These are phyloP conservation scores for Drosophila vallismaia DNA, from an alignment of 2,888 invertebrate genomes.

Conservation along the genomic window DNA sequence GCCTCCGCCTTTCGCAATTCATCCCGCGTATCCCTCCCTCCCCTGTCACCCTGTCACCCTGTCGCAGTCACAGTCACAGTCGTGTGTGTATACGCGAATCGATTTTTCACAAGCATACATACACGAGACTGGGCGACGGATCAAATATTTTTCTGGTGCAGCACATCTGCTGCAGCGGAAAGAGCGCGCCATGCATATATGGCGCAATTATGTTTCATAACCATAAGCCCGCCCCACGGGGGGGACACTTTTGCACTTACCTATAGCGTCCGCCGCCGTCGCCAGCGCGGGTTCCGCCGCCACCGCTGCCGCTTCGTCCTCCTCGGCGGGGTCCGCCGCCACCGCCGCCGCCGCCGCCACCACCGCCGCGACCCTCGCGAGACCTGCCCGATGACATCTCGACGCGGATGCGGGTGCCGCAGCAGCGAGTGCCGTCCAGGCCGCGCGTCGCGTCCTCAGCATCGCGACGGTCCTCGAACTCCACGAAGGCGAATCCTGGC, in stretches of 20 bases:
- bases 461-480: conserved; percentile 93
- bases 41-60: neutral
- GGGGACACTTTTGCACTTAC: conserved; percentile 62
- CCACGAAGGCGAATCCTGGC: conserved; percentile 94
- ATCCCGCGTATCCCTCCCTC: conserved; percentile 1
- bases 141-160: conserved; percentile 20
- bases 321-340: conserved; percentile 81
- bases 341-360: conserved; percentile 79
- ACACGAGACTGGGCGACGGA: conserved; percentile 23
- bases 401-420: conserved; percentile 94
- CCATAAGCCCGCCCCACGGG: neutral
- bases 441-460: conserved; percentile 93
- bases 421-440: conserved; percentile 92
- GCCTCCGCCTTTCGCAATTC: conserved; percentile 2
- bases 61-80: conserved; percentile 35
- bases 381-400: conserved; percentile 96
- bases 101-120: conserved; percentile 63
- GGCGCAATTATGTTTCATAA: conserved; percentile 39
- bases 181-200: neutral
- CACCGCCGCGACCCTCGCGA: conserved; percentile 88
- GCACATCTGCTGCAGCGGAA: conserved; percentile 12
- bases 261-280: conserved; percentile 81
- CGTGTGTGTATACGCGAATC: conserved; percentile 72
- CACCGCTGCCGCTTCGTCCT: conserved; percentile 86
- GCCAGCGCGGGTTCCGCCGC: conserved; percentile 75